Conservation (phyloP, 2,888 invertebrate genomes). For the Chesias legatella region DNA sequence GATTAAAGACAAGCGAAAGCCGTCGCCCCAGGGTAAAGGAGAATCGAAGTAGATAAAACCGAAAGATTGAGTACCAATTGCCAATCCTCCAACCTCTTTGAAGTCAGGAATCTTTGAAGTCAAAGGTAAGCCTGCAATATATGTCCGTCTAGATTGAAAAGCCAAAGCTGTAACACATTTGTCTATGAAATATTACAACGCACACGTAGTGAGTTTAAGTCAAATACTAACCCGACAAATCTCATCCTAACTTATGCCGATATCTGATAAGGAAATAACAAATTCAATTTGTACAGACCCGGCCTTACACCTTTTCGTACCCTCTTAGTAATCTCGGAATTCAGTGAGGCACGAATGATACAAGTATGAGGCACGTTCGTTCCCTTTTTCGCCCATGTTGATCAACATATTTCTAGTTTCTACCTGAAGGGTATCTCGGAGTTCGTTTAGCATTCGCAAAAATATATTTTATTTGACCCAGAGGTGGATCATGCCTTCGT, state of each 20-base stretch:
- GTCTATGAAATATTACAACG: no score
- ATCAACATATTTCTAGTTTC: slow-evolving; percentile 39
- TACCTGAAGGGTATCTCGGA: slow-evolving; percentile 37
- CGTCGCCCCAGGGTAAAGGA: no score
- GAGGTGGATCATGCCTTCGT: slow-evolving; percentile 37
- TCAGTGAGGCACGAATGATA: slow-evolving; percentile 31
- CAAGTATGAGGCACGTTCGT: slow-evolving; percentile 35
- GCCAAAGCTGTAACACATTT: no score
- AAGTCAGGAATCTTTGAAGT: background rate
- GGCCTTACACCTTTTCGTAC: slow-evolving; percentile 22
- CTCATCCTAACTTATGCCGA: slow-evolving; percentile 14
- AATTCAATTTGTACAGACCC: slow-evolving; percentile 27
- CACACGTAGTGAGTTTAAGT: no score
- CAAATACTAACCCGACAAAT: slow-evolving; percentile 1
- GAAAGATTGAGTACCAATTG: no score
- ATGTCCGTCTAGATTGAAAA: no score
- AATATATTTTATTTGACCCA: slow-evolving; percentile 39
- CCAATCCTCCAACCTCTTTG: background rate
- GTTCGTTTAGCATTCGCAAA: slow-evolving; percentile 41
- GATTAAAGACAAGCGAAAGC: no score
- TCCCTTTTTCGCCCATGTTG: slow-evolving; percentile 32
- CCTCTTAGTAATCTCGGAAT: slow-evolving; percentile 33
- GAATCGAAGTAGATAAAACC: no score
- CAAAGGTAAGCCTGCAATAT: no score
- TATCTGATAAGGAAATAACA: slow-evolving; percentile 26